Conservation (phyloP, 2,888 invertebrate genomes). For the Pandemis cinnamomeana region DNA sequence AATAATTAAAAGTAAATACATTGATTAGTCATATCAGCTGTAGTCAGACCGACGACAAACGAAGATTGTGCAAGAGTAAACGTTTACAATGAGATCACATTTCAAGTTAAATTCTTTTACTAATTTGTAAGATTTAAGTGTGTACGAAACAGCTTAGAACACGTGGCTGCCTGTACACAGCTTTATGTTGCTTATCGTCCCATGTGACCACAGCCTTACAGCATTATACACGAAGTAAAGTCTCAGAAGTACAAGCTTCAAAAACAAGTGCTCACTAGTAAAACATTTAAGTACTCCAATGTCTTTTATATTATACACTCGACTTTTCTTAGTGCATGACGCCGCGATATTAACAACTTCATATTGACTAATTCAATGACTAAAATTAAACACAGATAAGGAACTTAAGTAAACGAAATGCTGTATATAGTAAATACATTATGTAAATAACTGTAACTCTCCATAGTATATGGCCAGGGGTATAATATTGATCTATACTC, state of each 20-base stretch:
- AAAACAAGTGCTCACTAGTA: constrained; percentile 4
- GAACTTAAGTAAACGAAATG: constrained; percentile 54
- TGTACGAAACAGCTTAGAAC: neutral
- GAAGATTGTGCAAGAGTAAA: constrained; percentile 10
- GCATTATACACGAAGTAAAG: constrained; percentile 36
- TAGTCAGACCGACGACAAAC: constrained; percentile 15
- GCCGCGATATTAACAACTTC: constrained; percentile 8
- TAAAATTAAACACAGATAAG: constrained; percentile 47
- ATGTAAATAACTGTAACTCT: constrained; percentile 61
- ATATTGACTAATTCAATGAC: constrained; percentile 37
- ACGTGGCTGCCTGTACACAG: neutral
- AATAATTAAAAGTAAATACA: constrained; percentile 28
- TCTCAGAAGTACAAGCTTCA: neutral
- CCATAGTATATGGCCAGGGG: constrained; percentile 62
- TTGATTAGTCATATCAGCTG: constrained; percentile 27
- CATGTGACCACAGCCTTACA: constrained; percentile 20
- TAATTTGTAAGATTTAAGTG: constrained; percentile 5
- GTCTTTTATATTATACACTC: constrained; percentile 8
- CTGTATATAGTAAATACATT: constrained; percentile 59
- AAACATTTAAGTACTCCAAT: constrained; percentile 28
- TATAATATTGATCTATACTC: constrained; percentile 50
- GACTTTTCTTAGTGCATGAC: constrained; percentile 33
- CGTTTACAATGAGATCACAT: constrained; percentile 32
- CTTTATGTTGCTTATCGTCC: constrained; percentile 6
- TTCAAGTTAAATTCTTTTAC: constrained; percentile 7